These are phyloP conservation scores for Drosophila ironensis DNA, from an alignment of 1,140 invertebrate species.

Conservation along the genomic window DNA sequence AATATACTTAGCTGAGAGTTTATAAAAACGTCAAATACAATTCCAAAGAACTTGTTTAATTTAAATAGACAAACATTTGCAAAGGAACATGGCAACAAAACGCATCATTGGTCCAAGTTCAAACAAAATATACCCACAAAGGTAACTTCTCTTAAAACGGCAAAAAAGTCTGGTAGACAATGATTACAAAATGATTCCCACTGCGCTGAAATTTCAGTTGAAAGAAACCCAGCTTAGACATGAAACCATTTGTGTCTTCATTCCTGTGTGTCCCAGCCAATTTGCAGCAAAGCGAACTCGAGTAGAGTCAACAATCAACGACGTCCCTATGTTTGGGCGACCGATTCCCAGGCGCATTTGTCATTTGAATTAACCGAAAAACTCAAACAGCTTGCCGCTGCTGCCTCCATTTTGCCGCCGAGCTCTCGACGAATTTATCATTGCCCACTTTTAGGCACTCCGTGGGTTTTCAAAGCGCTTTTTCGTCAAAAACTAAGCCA, in stretches of 20 bases:
- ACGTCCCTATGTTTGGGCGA: slow-evolving; percentile 15
- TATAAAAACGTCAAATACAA: no score
- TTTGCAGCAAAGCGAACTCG: slow-evolving; percentile 38
- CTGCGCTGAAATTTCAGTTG: neutral
- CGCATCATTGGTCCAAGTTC: neutral
- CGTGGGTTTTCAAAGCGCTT: slow-evolving; percentile 31
- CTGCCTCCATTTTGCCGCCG: neutral
- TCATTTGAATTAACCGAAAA: slow-evolving; percentile 46
- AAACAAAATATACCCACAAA: neutral
- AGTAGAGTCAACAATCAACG: slow-evolving; percentile 40
- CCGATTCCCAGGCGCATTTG: slow-evolving; percentile 32
- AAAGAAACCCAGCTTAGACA: slow-evolving; percentile 3
- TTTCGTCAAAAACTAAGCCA: slow-evolving; percentile 55
- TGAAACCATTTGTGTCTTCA: slow-evolving; percentile 13
- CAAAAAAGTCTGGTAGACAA: neutral
- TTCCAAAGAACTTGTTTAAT: neutral
- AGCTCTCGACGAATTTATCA: slow-evolving; percentile 58
- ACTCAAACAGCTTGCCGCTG: slow-evolving; percentile 31
- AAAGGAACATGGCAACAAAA: neutral
- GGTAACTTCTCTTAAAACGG: neutral
- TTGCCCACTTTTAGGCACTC: slow-evolving; percentile 51
- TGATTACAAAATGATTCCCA: neutral
- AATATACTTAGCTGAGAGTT: no score
- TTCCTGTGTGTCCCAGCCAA: slow-evolving; percentile 23
- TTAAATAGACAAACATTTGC: neutral